Evolutionary conservation across 2,888 invertebrate species (phyloP), one percentile per base, ranked within the genome.

Genomic region (Polia nebulosa): DNA sequence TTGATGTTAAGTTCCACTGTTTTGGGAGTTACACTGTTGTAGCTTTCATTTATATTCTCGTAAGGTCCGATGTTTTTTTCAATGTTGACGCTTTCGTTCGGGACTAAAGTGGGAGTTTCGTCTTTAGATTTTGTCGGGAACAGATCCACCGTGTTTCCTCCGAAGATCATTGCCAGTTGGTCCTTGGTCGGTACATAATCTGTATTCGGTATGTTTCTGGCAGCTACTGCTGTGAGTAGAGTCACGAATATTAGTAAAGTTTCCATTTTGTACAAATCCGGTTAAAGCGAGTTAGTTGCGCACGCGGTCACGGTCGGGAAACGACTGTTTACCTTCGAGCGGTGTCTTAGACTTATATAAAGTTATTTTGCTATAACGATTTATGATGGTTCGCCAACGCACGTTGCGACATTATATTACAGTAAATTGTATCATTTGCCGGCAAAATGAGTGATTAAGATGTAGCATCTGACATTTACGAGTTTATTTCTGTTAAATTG

Each of bases 291-390:
- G 58, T 17, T 3, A 25, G 45, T 29, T 20, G 60, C 17, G 57
- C 11, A 36, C 60, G 63, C 63, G 52, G n/a, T 58, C 76, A 51
- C 79, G 79, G 63, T n/a, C 60, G 27, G 29, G 2, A 9, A 5
- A 9, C 49, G 57, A 76, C 76, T 76, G 76, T 13, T 52, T 57
- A 17, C 52, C 36, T 53, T 17, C 9, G 17, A 25, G 51, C 6
- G 8, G 11, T 15, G 15, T 45, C 49, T 57, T 67, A 36, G 13
- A 34, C 20, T 63, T 73, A 62, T 62, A 66, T 41, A 27, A 36
- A 51, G 45, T 60, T 47, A 15, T 27, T 39, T 49, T 47, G 45
- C 36, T 45, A 20, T 25, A 29, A 29, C 47, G 8, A n/a, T n/a
- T 7, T 27, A 52, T 11, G 9, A 5, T 39, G 8, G 29, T 36